These are phyloP conservation scores for Cydia strobilella DNA, from an alignment of 1,140 invertebrate species.

Conservation along the genomic window DNA sequence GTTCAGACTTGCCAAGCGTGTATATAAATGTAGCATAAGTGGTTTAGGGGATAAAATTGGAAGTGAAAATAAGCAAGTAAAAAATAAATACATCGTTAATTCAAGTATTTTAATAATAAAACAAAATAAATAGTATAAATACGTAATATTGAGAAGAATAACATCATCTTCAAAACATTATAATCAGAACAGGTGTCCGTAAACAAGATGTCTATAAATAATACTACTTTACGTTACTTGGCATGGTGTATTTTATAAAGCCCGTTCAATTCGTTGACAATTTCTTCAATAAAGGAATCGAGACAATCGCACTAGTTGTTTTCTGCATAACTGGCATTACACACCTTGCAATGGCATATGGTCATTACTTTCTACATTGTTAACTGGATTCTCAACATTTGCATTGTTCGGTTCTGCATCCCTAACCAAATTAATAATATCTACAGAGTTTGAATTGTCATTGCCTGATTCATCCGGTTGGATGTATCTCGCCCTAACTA, in stretches of 20 bases:
- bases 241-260: too few species aligned
- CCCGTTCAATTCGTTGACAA: too few species aligned
- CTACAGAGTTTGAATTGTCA: neutral
- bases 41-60: neutral
- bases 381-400: neutral
- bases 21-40: too few species aligned
- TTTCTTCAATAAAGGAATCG: too few species aligned
- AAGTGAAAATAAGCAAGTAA: neutral
- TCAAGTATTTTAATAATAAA: neutral
- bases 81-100: neutral
- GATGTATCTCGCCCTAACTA: neutral
- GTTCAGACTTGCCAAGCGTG: too few species aligned
- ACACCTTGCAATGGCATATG: neutral
- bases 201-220: too few species aligned
- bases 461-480: neutral
- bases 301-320: neutral
- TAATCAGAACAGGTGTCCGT: too few species aligned
- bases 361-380: neutral
- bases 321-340: neutral
- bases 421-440: neutral
- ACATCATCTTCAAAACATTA: too few species aligned
- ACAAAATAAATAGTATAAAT: neutral
- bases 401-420: neutral
- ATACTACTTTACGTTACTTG: too few species aligned
- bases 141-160: neutral